These are phyloP conservation scores for Cryptophagus acutangulus DNA, from an alignment of 2,888 invertebrate species.

Conservation along the genomic window DNA sequence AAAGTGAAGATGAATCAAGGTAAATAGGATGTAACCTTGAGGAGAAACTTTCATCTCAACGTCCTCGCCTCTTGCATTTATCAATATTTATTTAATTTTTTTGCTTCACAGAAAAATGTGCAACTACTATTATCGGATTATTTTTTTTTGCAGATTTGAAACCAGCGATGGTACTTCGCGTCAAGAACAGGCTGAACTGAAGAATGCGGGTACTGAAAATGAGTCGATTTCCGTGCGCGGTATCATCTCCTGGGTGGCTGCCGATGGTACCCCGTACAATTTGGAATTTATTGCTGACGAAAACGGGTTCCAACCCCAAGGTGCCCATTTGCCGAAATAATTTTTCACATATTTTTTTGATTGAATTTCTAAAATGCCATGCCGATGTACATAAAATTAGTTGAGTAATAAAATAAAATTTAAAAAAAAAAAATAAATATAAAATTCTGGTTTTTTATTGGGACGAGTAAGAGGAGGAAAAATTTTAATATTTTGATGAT, in stretches of 20 bases:
- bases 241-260: constrained; percentile 57
- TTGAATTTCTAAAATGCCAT: too few species aligned
- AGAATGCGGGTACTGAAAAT: constrained; percentile 60
- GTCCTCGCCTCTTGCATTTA: constrained; percentile 5
- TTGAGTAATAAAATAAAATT: too few species aligned
- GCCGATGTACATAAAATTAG: too few species aligned
- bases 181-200: constrained; percentile 56
- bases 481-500: too few species aligned
- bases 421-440: too few species aligned
- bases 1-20: constrained; percentile 40
- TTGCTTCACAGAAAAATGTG: too few species aligned
- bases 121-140: not conserved
- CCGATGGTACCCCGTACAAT: constrained; percentile 59
- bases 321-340: constrained; percentile 48
- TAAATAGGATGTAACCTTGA: constrained; percentile 39
- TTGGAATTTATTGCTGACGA: constrained; percentile 60
- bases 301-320: constrained; percentile 56
- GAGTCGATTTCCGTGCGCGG: constrained; percentile 59
- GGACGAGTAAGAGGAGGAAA: too few species aligned
- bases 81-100: constrained; percentile 9
- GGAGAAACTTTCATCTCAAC: constrained; percentile 24
- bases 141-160: constrained; percentile 51
- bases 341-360: constrained; percentile 12
- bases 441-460: too few species aligned
- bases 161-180: constrained; percentile 57